Evolutionary conservation across 2,797 vertebrate genomes (phyloP), one percentile per base, ranked within the genome.

Genomic region (Toxotes lorentzi): DNA sequence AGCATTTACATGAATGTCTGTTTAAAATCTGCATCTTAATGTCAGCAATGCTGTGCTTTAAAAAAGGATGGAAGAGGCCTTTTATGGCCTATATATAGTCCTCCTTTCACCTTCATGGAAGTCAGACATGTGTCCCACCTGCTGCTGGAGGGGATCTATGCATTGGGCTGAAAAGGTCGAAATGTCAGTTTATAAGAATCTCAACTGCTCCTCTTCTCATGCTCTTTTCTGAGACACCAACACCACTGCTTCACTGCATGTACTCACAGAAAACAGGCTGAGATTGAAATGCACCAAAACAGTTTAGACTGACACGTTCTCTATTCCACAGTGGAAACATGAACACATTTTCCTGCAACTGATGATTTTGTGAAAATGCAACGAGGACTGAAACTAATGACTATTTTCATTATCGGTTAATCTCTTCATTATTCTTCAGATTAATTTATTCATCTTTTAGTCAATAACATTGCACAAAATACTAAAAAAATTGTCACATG

Each of bases 141-240:
- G 53, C 73, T 67, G 73, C 68, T 84, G 27, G 24, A 67, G 51
- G 74, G 47, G 2, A 53, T 51, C 63, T 38, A 7, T 45, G 63
- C 53, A 68, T 23, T 3, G 50, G 50, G 56, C 40, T 58, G 6
- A 56, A 83, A 70, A 85, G 86, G 79, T 88, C 78, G 84, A 84
- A 79, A 80, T 79, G 74, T 86, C 73, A 88, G 2, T 69, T 84
- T 58, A 38, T 61, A 78, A 78, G 72, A 72, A 84, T 72, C 63
- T 32, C 34, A 69, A 24, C 30, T 59, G 56, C n/a, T 65, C n/a
- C n/a, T 40, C 59, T 21, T 48, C 38, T 23, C 7, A 0, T 30
- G 56, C 1, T 40, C 41, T 61, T 65, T 57, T 10, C 30, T 43
- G 40, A 45, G 54, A 35, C 35, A 14, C 2, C 17, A 7, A 1